These are phyloP conservation scores for Agonopterix arenella DNA, from an alignment of 2,888 invertebrate species.

Conservation along the genomic window DNA sequence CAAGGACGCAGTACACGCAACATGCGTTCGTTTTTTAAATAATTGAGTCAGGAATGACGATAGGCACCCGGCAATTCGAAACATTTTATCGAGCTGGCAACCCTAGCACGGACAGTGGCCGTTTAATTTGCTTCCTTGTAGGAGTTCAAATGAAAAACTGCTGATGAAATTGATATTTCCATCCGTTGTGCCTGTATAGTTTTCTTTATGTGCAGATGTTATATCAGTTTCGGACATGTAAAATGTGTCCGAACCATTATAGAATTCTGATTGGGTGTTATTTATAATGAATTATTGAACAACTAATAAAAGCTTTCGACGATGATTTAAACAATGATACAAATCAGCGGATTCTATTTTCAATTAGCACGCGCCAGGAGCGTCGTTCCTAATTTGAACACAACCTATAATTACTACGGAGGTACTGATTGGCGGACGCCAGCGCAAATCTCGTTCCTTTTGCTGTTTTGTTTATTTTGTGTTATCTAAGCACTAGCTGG, in stretches of 20 bases:
- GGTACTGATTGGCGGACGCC: conserved; percentile 50
- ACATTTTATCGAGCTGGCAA: conserved; percentile 65
- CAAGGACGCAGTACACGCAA: conserved; percentile 47
- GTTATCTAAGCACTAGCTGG: conserved; percentile 48
- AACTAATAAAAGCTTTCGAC: conserved; percentile 42
- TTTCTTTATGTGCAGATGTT: too few species aligned
- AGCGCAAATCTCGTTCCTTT: conserved; percentile 27
- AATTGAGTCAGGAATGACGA: conserved; percentile 71
- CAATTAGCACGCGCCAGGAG: conserved; percentile 56
- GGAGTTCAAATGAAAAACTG: conserved; percentile 14
- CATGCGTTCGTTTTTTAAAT: conserved; percentile 68
- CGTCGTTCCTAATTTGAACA: conserved; percentile 67
- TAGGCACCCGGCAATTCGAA: conserved; percentile 65
- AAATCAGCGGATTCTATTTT: conserved; percentile 64
- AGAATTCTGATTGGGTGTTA: conserved; percentile 7
- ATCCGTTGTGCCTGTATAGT: not conserved
- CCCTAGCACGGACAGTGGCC: conserved; percentile 59
- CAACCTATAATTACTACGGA: conserved; percentile 63
- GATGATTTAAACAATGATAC: conserved; percentile 33
- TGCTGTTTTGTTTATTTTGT: conserved; percentile 40
- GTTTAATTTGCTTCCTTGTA: conserved; percentile 60
- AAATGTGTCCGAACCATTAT: not conserved
- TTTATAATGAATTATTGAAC: conserved; percentile 1
- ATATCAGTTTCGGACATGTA: not conserved
- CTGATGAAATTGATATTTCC: conserved; percentile 24